Base-by-base conservation (phyloP, 2,888 invertebrate genomes). In the Hofmannophila pseudospretella region DNA sequence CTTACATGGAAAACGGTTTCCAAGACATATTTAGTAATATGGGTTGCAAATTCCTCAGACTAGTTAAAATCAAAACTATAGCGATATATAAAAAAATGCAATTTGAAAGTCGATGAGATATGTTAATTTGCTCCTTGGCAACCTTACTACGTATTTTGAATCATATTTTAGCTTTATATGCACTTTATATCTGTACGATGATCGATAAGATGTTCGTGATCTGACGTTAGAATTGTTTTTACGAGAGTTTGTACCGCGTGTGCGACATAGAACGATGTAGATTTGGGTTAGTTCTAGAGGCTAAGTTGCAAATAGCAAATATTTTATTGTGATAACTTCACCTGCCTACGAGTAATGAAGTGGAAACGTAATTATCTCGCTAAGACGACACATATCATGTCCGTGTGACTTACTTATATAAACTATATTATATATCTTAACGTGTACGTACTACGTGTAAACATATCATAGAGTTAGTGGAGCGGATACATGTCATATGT, bases 401-500 rank as follows among this genome's bases (percentile, higher is more conserved):
- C 46, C 54, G 50, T 54, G 68, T 65, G 69, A 65, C 61, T 62
- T 60, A 59, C 51, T 44, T 47, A 52, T 50, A 57, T n/a, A n/a
- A n/a, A n/a, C n/a, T n/a, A 44, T 57, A 5, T 16, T 16, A 16
- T n/a, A 16, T 16, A 16, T 50, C 47, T 46, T 44, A 48, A 43
- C 44, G 34, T 37, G 39, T 41, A 45, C 41, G 40, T 49, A 42
- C n/a, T 43, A 44, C 41, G 22, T 29, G 27, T 13, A 37, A n/a
- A 52, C 54, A 54, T 58, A 60, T 58, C 55, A 41, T 66, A 51
- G 53, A 40, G 40, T 47, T 54, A 57, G 54, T 47, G 48, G 40
- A 58, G 58, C 51, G 48, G 45, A 60, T 57, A 66, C 67, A 66
- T 69, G 67, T 69, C 67, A 67, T 60, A 62, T 43, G 39, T 80